Percentiles rank a stretch among this genome's conserved stretches.
These are phyloP conservation scores for Scaptomyza tumidula DNA, from an alignment of 2,888 invertebrate species.

Conservation along the genomic window DNA sequence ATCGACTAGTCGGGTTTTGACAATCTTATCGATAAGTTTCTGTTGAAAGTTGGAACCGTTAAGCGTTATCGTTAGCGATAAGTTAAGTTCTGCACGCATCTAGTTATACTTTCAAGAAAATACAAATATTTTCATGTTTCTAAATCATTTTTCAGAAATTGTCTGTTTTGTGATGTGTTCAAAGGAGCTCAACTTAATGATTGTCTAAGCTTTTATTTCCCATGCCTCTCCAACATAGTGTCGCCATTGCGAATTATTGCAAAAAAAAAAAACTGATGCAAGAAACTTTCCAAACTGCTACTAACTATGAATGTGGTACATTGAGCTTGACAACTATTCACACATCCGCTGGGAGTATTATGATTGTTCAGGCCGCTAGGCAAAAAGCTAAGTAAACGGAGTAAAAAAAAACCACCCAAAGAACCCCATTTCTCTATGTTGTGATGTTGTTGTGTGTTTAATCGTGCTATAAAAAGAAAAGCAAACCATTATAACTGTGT, in stretches of 20 bases:
- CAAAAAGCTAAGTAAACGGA: not conserved
- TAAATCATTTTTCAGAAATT: too few relatives aligned
- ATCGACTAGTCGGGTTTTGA: not conserved
- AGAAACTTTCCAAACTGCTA: slow-evolving; percentile 55
- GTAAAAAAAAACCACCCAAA: slow-evolving; percentile 36
- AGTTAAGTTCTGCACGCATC: too few relatives aligned
- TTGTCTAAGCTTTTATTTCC: slow-evolving; percentile 23
- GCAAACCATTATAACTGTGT: slow-evolving; percentile 71
- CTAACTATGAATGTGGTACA: slow-evolving; percentile 37
- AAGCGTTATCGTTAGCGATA: not conserved
- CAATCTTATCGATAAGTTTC: too few relatives aligned
- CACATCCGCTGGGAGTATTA: slow-evolving; percentile 68
- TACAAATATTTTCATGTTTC: too few relatives aligned
- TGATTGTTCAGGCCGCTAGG: slow-evolving; percentile 16
- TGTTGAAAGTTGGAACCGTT: too few relatives aligned
- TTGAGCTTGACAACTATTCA: slow-evolving; percentile 59
- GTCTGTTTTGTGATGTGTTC: too few relatives aligned
- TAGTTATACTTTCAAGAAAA: too few relatives aligned
- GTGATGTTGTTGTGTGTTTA: slow-evolving; percentile 16
- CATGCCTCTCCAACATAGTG: slow-evolving; percentile 11
- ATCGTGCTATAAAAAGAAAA: slow-evolving; percentile 48
- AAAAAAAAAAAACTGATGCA: slow-evolving; percentile 37
- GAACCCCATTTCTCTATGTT: slow-evolving; percentile 51
- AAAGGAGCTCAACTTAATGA: slow-evolving; percentile 6
- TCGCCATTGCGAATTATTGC: slow-evolving; percentile 20